A percentile compares a stretch with the other conserved stretches of the same genome.
Evolutionary conservation across 2,113 vertebrate species (phyloP).

Genomic region (Willisornis vidua): DNA sequence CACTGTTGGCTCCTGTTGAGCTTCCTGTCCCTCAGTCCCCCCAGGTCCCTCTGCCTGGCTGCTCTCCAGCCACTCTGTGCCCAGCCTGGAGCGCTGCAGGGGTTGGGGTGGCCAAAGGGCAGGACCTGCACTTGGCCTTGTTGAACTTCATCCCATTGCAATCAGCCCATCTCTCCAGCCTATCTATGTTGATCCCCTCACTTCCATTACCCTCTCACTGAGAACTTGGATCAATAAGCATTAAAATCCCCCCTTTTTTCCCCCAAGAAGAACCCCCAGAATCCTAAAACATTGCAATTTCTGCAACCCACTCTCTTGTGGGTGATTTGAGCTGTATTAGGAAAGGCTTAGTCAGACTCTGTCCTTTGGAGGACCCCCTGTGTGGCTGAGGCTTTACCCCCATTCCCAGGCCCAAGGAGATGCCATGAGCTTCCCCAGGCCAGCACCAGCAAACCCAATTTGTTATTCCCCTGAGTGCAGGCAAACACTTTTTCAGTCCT

Average conservation of each 20-base stretch:
- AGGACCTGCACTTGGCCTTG: no score
- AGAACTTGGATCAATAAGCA: background rate
- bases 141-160: no score
- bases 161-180: no score
- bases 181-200: background rate
- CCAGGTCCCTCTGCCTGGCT: no score
- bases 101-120: no score
- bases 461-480: background rate
- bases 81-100: no score
- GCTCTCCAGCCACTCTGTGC: no score
- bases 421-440: background rate
- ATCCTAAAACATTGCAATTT: background rate
- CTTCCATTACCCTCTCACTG: fast-evolving
- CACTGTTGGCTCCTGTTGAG: no score
- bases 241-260: background rate
- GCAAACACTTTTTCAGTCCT: background rate
- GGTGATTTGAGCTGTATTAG: background rate
- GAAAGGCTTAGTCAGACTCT: background rate
- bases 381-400: background rate
- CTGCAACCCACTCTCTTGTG: background rate
- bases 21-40: no score
- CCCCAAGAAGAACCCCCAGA: background rate
- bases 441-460: background rate
- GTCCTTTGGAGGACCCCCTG: background rate
- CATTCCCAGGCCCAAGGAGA: background rate